Base-by-base conservation (phyloP, 2,113 vertebrate species). In the Atherinomorus stipes region DNA sequence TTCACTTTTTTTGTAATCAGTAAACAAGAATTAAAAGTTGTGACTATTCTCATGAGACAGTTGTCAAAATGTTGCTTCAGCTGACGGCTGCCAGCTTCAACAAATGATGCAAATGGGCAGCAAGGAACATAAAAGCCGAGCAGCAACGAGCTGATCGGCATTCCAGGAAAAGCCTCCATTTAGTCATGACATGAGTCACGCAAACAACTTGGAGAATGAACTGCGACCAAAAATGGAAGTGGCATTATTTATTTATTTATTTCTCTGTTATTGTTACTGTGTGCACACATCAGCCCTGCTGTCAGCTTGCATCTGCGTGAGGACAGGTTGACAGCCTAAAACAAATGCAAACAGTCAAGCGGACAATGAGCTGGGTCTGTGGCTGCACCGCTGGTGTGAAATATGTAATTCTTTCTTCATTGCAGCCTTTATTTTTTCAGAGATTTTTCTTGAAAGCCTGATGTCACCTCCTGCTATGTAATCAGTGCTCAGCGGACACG, bases 131-230 rank as follows among this genome's bases (percentile, higher is more conserved):
- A 19, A 54, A 62, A 75, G 23, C 34, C 19, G 13, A 49, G n/a
- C 16, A 51, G 31, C 62, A 51, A 18, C 28, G 16, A 31, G 54
- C 26, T 60, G 34, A 79, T 76, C 56, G 51, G 52, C 58, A 40
- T 34, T 84, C 58, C 44, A 7, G 60, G 72, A 8, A 31, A 77
- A 67, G 78, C 37, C 26, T 82, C 56, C 56, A 49, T 85, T 70
- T 45, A 64, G 78, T 64, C 64, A 6, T 68, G 83, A 80, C 75
- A 66, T 40, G 42, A 49, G 52, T 31, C 49, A 13, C 52, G 58
- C 51, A 69, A 73, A 47, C 67, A 67, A 75, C 56, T 18, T 22
- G 69, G 59, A 64, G 64, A 19, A 76, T 26, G 31, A 16, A 4
- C n/a, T 6, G 57, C 69, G 45, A 15, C 66, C 42, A 58, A 50